Percentiles rank a stretch among this genome's conserved stretches.
These are phyloP conservation scores for Caenorhabditis imperialis DNA, from an alignment of 2,888 invertebrate genomes.

Conservation along the genomic window DNA sequence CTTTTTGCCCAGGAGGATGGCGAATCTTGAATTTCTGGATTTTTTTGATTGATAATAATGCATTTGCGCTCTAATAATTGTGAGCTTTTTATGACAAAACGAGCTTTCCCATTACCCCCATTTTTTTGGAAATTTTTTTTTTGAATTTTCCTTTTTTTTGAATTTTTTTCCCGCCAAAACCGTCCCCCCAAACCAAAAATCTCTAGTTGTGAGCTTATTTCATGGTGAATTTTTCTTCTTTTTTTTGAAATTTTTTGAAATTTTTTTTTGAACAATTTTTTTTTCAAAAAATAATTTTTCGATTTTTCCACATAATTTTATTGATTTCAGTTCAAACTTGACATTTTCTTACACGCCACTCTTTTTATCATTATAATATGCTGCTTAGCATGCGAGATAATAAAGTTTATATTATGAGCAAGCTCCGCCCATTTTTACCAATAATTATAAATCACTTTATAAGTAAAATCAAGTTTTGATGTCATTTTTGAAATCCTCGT, in stretches of 20 bases:
- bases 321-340: no score
- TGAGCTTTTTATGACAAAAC: conserved; percentile 52
- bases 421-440: no score
- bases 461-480: no score
- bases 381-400: no score
- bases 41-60: not conserved
- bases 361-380: no score
- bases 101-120: conserved; percentile 34
- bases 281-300: no score
- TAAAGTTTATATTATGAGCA: no score
- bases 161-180: conserved; percentile 11
- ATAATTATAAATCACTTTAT: no score
- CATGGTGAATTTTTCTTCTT: conserved; percentile 36
- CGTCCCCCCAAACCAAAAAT: conserved; percentile 22
- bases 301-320: no score
- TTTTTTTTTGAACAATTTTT: no score
- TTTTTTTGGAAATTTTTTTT: conserved; percentile 4
- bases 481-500: no score
- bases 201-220: conserved; percentile 63
- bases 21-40: not conserved
- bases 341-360: no score
- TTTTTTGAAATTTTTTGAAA: conserved; percentile 8
- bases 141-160: not conserved
- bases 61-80: conserved; percentile 23
- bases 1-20: conserved; percentile 54